phyloP scores from a whole-genome alignment of 2,888 invertebrate species.

The Adineta ricciae region DNA sequence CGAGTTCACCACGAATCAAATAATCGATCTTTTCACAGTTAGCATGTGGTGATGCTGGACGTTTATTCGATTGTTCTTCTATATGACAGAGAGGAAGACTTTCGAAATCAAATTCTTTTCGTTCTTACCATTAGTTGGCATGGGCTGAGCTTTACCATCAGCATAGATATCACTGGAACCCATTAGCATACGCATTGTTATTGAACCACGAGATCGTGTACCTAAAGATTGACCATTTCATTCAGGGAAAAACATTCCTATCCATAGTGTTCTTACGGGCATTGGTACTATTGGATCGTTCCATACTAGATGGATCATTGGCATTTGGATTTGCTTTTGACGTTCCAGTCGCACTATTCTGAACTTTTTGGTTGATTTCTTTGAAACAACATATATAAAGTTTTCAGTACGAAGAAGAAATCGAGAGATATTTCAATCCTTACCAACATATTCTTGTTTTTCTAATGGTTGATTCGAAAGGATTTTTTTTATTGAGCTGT shows the following conservation, averaged over 20 bases:
- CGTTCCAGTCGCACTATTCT: not conserved
- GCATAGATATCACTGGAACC: not conserved
- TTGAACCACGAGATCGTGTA: slow-evolving; percentile 10
- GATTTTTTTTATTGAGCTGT: not conserved
- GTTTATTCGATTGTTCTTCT: not conserved
- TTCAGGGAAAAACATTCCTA: too few species aligned
- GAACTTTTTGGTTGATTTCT: not conserved
- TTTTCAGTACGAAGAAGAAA: too few species aligned
- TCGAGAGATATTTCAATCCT: not conserved
- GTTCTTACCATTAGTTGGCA: not conserved
- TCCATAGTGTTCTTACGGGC: not conserved
- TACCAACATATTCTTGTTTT: slow-evolving; percentile 14
- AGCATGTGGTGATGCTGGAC: not conserved
- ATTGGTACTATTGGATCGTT: not conserved
- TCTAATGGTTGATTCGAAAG: not conserved
- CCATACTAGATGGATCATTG: not conserved
- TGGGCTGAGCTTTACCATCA: slow-evolving; percentile 11
- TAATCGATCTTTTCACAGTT: not conserved
- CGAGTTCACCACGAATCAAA: slow-evolving; percentile 19
- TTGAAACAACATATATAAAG: too few species aligned
- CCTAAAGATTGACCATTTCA: not conserved
- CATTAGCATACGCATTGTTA: slow-evolving; percentile 8
- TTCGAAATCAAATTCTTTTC: too few species aligned
- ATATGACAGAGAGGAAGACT: not conserved
- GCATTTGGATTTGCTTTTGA: not conserved